Conservation (phyloP, 2,797 vertebrate genomes). For the Atherinosoma microstoma region DNA sequence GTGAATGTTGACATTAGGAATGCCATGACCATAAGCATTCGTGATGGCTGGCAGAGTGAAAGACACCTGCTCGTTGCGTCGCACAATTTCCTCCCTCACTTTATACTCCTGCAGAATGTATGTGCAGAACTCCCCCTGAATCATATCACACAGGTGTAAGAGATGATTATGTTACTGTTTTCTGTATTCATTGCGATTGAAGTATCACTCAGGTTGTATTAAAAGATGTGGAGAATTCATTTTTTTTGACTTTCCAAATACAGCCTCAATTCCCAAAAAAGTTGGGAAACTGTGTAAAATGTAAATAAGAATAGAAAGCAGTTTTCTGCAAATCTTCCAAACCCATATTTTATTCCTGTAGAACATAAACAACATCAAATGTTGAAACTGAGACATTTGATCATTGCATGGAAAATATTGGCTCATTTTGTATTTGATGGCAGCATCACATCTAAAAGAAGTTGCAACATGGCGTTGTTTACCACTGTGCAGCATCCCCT, state of each 20-base stretch:
- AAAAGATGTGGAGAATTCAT: background rate
- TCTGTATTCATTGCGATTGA: background rate
- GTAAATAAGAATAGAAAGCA: no score
- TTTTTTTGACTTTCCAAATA: background rate
- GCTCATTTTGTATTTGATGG: no score
- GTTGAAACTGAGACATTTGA: no score
- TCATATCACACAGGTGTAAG: conserved; percentile 14
- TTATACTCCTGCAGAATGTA: conserved; percentile 83
- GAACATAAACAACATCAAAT: no score
- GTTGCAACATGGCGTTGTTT: no score
- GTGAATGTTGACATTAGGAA: conserved; percentile 76
- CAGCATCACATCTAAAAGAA: no score
- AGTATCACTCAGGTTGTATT: background rate
- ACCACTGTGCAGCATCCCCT: no score
- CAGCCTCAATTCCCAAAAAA: background rate
- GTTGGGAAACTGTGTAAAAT: no score
- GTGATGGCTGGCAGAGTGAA: conserved; percentile 80
- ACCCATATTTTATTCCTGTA: no score
- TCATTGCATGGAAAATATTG: no score
- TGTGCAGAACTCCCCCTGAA: conserved; percentile 84
- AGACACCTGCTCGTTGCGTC: conserved; percentile 73
- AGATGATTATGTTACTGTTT: background rate
- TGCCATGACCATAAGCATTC: conserved; percentile 63
- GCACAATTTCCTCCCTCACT: conserved; percentile 72
- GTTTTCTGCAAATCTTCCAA: no score